phyloP scores from a whole-genome alignment of 2,888 invertebrate genomes.

The Yponomeuta cagnagella region DNA sequence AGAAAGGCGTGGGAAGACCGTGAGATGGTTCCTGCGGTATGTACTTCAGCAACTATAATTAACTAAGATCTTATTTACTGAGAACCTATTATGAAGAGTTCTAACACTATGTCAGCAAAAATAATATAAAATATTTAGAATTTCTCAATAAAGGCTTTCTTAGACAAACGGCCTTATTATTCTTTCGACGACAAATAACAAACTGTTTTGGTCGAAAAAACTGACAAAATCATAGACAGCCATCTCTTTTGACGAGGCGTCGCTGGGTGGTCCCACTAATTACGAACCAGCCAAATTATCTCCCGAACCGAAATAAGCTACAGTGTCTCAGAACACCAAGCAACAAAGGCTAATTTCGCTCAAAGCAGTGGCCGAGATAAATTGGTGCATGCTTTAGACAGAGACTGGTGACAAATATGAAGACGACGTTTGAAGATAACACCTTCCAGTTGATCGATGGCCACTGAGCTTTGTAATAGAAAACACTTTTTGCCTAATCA shows the following conservation, averaged over 20 bases:
- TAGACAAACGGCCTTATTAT: constrained; percentile 14
- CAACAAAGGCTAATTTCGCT: not conserved
- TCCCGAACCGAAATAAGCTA: not conserved
- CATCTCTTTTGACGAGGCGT: constrained; percentile 30
- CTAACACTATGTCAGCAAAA: not conserved
- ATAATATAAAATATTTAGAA: not conserved
- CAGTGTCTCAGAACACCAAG: not conserved
- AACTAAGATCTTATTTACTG: not conserved
- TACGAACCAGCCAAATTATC: constrained; percentile 26
- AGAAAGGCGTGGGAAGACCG: not conserved
- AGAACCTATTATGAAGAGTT: not conserved
- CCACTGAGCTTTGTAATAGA: constrained; percentile 14
- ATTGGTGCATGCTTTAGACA: constrained; percentile 6
- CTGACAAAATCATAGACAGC: constrained; percentile 32
- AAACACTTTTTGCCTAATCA: constrained; percentile 16
- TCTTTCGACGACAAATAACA: constrained; percentile 15
- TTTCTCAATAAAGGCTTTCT: not conserved
- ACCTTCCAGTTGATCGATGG: constrained; percentile 31
- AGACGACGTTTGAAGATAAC: constrained; percentile 36
- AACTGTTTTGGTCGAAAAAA: constrained; percentile 21
- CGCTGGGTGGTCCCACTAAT: constrained; percentile 52
- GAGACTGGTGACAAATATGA: constrained; percentile 44
- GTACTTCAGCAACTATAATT: not conserved
- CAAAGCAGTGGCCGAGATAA: not conserved
- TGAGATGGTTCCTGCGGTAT: not conserved